These are phyloP conservation scores for Craniophora ligustri DNA, from an alignment of 2,888 invertebrate species.

Conservation along the genomic window DNA sequence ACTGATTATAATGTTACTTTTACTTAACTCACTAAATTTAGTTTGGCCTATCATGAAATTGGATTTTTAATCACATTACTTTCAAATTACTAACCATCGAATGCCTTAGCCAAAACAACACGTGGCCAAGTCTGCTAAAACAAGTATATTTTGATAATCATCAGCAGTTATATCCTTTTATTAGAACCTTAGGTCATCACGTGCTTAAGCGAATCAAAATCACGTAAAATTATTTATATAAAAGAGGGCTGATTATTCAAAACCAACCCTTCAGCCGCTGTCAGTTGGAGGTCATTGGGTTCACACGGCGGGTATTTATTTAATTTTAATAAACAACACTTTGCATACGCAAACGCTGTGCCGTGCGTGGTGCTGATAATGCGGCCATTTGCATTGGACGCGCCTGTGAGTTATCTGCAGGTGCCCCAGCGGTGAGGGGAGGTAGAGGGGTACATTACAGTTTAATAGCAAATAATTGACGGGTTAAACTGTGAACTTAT, in stretches of 20 bases:
- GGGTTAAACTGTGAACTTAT: neutral
- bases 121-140: too few relatives aligned
- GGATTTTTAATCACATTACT: too few relatives aligned
- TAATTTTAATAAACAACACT: constrained; percentile 85
- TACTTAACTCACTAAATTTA: too few relatives aligned
- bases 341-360: constrained; percentile 77
- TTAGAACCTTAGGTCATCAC: too few relatives aligned
- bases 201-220: too few relatives aligned
- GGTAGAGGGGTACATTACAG: neutral
- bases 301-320: constrained; percentile 74
- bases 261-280: constrained; percentile 7
- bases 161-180: too few relatives aligned
- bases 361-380: constrained; percentile 81
- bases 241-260: neutral
- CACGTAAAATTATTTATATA: neutral
- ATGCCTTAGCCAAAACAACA: too few relatives aligned
- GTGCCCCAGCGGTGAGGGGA: constrained; percentile 54
- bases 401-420: constrained; percentile 78
- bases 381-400: constrained; percentile 75
- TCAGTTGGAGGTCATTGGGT: constrained; percentile 11
- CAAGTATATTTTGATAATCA: too few relatives aligned
- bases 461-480: neutral
- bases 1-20: too few relatives aligned
- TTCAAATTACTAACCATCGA: too few relatives aligned
- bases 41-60: too few relatives aligned